Base-by-base conservation (phyloP, 2,888 invertebrate species). In the Parasteatoda lunata region DNA sequence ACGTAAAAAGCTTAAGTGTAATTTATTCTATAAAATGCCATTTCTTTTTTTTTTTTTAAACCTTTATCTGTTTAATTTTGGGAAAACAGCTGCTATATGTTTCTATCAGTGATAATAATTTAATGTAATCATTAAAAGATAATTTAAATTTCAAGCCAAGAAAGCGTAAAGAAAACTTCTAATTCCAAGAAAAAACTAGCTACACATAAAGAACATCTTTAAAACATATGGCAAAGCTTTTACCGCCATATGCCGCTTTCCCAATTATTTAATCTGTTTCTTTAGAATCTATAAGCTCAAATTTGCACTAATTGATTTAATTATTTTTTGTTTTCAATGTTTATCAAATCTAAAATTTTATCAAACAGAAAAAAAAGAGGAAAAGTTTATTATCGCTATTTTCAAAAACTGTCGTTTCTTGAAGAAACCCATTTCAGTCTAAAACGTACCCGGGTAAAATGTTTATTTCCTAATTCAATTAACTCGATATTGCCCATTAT, bases 401-500 rank as follows among this genome's bases (percentile, higher is more conserved):
- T 59, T 7, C 59, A 59, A 13, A 13, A 59, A 13, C 59, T n/a
- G 59, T 13, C 59, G n/a, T 59, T n/a, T 59, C n/a, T 59, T 59
- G 30, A 30, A 30, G 30, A 30, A 30, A 30, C 30, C 30, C 30
- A 9, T 59, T 59, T 7, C 59, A 59, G 11, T 59, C 11, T 9
- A 8, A 4, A 7, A 59, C 59, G 9, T 59, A 9, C 59, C 4
- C 11, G 47, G 45, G 54, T 47, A 45, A 73, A 73, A 54, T 11
- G 45, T 73, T 54, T 73, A 73, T 47, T 54, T 54, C 30, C 73
- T 73, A 45, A 73, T 73, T 59, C 73, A 73, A 73, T 73, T 73
- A 73, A 45, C 59, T 45, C 47, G 9, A 59, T 59, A 59, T 59
- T 59, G 59, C 59, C 59, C 59, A 59, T 59, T 59, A 59, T 59